Evolutionary conservation across 2,113 vertebrate genomes (phyloP).

Genomic region (Daboia siamensis): DNA sequence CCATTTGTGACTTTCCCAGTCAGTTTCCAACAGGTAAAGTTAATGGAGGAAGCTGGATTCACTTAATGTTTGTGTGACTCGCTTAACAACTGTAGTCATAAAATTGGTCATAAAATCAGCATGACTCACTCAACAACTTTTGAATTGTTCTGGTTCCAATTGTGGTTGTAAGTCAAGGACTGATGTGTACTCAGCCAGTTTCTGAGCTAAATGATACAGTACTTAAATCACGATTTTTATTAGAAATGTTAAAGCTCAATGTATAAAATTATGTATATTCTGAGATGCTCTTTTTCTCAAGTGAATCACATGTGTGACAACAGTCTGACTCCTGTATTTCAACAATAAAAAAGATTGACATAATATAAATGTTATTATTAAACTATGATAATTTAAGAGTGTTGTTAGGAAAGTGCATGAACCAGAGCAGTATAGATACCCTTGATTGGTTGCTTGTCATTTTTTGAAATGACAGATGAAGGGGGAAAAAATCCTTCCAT

Average conservation of each 20-base stretch:
- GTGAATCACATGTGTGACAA: not conserved
- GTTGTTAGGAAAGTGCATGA: not conserved
- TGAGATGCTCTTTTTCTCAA: not conserved
- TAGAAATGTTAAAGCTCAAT: not conserved
- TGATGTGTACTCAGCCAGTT: not conserved
- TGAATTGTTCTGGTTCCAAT: not conserved
- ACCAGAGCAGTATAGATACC: not conserved
- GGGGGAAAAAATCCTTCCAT: constrained; percentile 16
- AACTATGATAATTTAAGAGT: not conserved
- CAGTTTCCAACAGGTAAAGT: too few species aligned
- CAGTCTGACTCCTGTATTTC: not conserved
- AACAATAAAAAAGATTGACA: not conserved
- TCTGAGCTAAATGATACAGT: not conserved
- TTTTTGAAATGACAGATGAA: constrained; percentile 56
- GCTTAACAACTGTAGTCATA: not conserved
- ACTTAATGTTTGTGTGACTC: not conserved
- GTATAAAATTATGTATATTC: not conserved
- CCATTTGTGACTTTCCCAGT: too few species aligned
- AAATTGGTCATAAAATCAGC: not conserved
- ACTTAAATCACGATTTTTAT: not conserved
- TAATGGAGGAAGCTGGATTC: not conserved
- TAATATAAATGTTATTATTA: not conserved
- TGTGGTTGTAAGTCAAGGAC: not conserved
- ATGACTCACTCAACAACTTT: not conserved
- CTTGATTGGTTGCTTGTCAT: constrained; percentile 30